Evolutionary conservation across 2,797 vertebrate species (phyloP).

Genomic region (Tiaroga cobitis): DNA sequence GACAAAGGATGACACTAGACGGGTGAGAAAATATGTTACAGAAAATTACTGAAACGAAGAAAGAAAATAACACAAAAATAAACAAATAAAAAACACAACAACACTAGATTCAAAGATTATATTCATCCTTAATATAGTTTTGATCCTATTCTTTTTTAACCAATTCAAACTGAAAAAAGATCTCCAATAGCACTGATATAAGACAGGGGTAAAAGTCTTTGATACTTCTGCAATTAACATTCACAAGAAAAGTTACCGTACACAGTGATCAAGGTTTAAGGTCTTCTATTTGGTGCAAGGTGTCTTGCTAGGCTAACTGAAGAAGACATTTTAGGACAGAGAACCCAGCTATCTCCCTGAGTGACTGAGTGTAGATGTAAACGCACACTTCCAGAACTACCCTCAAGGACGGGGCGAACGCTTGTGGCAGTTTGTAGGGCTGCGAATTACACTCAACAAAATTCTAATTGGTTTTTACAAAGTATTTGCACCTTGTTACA

Average conservation of each 20-base stretch:
- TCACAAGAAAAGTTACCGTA: conserved; percentile 84
- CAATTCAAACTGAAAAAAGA: conserved; percentile 68
- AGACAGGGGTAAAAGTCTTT: conserved; percentile 76
- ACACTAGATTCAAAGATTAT: conserved; percentile 77
- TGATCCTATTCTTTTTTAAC: conserved; percentile 71
- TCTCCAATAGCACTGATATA: conserved; percentile 70
- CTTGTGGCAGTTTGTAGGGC: conserved; percentile 46
- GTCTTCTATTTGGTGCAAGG: conserved; percentile 77
- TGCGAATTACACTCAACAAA: conserved; percentile 53
- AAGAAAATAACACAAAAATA: conserved; percentile 76
- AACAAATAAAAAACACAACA: conserved; percentile 62
- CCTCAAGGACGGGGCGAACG: conserved; percentile 32
- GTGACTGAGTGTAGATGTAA: conserved; percentile 69
- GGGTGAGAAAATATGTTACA: conserved; percentile 60
- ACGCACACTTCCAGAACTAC: conserved; percentile 62
- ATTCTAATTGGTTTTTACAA: conserved; percentile 45
- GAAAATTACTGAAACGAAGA: conserved; percentile 69
- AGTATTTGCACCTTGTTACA: conserved; percentile 71
- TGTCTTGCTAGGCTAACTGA: conserved; percentile 75
- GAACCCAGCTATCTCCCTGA: conserved; percentile 85
- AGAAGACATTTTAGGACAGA: conserved; percentile 77
- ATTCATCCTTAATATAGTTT: conserved; percentile 68
- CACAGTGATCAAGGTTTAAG: conserved; percentile 87
- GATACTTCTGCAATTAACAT: conserved; percentile 84
- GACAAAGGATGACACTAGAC: conserved; percentile 77